phyloP scores from a whole-genome alignment of 37 sponge, comb jelly and placozoan species.

The Halichondria panicea region DNA sequence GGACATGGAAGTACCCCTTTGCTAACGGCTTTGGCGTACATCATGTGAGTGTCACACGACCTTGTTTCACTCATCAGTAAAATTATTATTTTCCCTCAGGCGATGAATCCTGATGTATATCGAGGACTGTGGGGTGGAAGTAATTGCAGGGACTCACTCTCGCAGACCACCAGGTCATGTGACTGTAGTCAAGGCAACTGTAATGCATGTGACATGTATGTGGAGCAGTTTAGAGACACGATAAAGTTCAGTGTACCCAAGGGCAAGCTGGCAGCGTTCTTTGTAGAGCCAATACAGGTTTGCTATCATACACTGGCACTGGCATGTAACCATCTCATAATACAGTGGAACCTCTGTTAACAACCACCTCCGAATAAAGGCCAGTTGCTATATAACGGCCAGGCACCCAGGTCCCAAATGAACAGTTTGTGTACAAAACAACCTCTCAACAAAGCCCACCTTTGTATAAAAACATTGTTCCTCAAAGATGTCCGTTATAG shows the following conservation, averaged over 20 bases:
- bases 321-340: no score
- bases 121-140: constrained; percentile 96
- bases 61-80: neutral
- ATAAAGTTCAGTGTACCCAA: constrained; percentile 73
- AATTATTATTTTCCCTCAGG: constrained; percentile 31
- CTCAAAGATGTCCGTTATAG: no score
- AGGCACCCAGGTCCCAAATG: no score
- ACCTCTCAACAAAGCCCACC: no score
- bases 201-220: constrained; percentile 73
- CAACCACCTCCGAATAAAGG: no score
- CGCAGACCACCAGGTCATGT: constrained; percentile 70
- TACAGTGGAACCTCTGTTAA: no score
- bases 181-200: constrained; percentile 76
- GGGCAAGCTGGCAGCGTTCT: constrained; percentile 83
- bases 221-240: constrained; percentile 77
- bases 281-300: constrained; percentile 91
- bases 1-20: constrained; percentile 70
- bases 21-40: constrained; percentile 47
- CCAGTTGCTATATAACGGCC: no score
- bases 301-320: neutral
- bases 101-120: constrained; percentile 91
- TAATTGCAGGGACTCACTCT: constrained; percentile 77
- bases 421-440: no score
- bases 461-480: no score
- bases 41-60: constrained; percentile 31